Evolutionary conservation across 23 tunicate genomes (phyloP), one percentile per base, ranked within the genome.

Genomic region (Halocynthia roretzi): DNA sequence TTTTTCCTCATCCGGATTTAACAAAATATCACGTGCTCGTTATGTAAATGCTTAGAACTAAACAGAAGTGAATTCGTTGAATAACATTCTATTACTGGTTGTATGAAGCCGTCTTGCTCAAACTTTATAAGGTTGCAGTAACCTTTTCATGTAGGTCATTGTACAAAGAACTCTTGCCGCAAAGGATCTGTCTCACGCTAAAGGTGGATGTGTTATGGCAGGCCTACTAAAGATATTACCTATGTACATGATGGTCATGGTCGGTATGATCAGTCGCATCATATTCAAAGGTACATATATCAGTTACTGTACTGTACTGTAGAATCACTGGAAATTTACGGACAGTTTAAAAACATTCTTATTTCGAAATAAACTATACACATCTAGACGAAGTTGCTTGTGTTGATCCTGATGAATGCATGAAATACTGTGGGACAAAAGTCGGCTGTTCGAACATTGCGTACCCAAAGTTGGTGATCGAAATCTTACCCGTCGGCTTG

Each of bases 231-330:
- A 94, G 64, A 77, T 94, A 48, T 55, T 87, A n/a, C 98, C 98
- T 5, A 84, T 94, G 95, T 94, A 87, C 74, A 83, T 94, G 95
- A 94, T 94, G 90, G 88, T 94, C 10, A 87, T 94, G 94, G 95
- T 90, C 31, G 98, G 98, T 6, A 94, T 94, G 98, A 84, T 87
- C 70, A 90, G 96, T 68, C 57, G 96, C 50, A 79, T 90, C 19
- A 51, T 72, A n/a, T 83, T 83, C 67, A 82, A 83, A 72, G 72
- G 95, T 88, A 60, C 53, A 76, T 62, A 40, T 58, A 14, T 14
- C 64, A 14, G n/a, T 17, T 14, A 15, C 2, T 58, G 64, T 4
- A 58, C 15, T 58, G n/a, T 58, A 58, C 15, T 17, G n/a, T 58
- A 58, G 2, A 58, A 31, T 4, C 44, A 31, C 44, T 31, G 44